Evolutionary conservation across 2,888 invertebrate species (phyloP), one percentile per base, ranked within the genome.

Genomic region (Diachrysia chrysitis): DNA sequence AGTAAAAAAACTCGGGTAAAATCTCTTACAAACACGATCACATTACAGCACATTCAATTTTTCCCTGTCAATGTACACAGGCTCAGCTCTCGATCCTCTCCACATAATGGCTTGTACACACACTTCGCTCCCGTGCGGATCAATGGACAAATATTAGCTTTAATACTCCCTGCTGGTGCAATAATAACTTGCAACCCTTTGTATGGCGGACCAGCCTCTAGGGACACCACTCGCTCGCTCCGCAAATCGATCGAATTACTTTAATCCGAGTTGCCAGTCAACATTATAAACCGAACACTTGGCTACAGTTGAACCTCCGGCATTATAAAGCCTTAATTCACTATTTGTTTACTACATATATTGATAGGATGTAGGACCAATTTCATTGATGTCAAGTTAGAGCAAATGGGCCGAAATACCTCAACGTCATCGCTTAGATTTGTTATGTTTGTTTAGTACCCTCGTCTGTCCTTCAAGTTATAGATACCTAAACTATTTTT

Each of bases 61-160:
- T 84, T 83, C 79, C 77, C 69, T 56, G 71, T 68, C 64, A 83
- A 75, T 80, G 76, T 83, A 79, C 78, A 83, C 79, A 81, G 64
- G 76, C 83, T 83, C 71, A 71, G 71, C 73, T 55, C 69, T 58
- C 77, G 85, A 85, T 85, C 86, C 87, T 86, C 89, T 89, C 83
- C 70, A 77, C 85, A 85, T 90, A 89, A 91, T 88, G 83, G 85
- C 79, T 82, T 85, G 83, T 75, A 86, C 89, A 90, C 88, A 90
- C 88, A 83, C 66, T 58, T 61, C 66, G 67, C 73, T 68, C 82
- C 75, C 71, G 51, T 55, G 67, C 79, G 83, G 87, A 85, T 86
- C 87, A 84, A 83, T 85, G 79, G 84, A 85, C 83, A 89, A 92
- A 92, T 90, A 92, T 92, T 90, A 83, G 85, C 87, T 84, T 83